Percentiles rank a stretch among this genome's conserved stretches.
Conservation (phyloP, 2,797 vertebrate genomes). For the Odontamblyopus rebecca region DNA sequence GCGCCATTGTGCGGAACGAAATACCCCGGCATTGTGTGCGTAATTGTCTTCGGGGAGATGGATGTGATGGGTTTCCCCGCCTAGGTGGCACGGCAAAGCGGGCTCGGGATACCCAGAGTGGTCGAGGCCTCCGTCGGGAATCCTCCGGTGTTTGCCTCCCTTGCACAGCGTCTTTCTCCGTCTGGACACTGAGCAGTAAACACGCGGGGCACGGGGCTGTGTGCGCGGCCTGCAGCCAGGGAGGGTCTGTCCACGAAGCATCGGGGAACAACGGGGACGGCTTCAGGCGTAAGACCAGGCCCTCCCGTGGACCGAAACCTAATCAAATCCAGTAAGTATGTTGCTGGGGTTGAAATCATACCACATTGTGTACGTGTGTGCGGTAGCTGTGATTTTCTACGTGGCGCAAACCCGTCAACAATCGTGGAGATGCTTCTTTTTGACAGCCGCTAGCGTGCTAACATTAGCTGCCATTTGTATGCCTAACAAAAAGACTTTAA, state of each 20-base stretch:
- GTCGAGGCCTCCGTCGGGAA: slow-evolving; percentile 72
- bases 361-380: background rate
- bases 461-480: slow-evolving; percentile 11
- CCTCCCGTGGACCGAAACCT: slow-evolving; percentile 51
- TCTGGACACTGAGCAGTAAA: slow-evolving; percentile 27
- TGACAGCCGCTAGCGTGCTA: slow-evolving; percentile 54
- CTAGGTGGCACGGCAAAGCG: slow-evolving; percentile 65
- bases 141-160: slow-evolving; percentile 57
- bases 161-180: slow-evolving; percentile 26
- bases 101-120: slow-evolving; percentile 69
- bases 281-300: slow-evolving; percentile 50
- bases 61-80: slow-evolving; percentile 69
- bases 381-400: background rate
- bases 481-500: slow-evolving; percentile 3
- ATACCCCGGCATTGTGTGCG: slow-evolving; percentile 44
- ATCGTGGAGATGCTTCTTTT: slow-evolving; percentile 58
- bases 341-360: background rate
- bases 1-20: slow-evolving; percentile 66
- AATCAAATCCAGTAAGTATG: slow-evolving; percentile 63
- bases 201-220: slow-evolving; percentile 75
- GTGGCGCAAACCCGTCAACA: slow-evolving; percentile 1
- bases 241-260: slow-evolving; percentile 73
- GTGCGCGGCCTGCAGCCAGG: slow-evolving; percentile 75
- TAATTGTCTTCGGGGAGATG: slow-evolving; percentile 61
- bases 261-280: slow-evolving; percentile 67